Evolutionary conservation across 2,113 vertebrate genomes (phyloP), one percentile per base, ranked within the genome.

Genomic region (Chiloscyllium plagiosum): DNA sequence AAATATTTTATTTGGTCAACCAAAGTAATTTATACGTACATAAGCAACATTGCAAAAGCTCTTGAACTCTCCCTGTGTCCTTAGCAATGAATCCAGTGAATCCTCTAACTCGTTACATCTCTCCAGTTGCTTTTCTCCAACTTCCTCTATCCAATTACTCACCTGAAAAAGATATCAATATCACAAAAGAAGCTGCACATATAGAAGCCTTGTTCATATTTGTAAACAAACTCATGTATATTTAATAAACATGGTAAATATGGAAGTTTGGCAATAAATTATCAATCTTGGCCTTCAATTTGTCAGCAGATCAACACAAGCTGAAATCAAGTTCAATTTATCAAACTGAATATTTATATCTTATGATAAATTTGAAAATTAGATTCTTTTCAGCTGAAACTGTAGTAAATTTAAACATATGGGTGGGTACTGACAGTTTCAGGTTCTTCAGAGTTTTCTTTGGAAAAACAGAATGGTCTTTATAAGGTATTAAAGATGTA

Each of bases 141-240:
- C 98, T 72, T 98, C 97, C 97, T 98, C 97, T 0, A 99, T 97
- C 98, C 98, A 98, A 72, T 96, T 97, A 97, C 97, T 97, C 96
- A 98, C 97, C 98, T 99, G 95, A 17, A 33, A 93, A 93, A 66
- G 68, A 90, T 90, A 90, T 33, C 87, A 90, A 90, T 15, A 89
- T 52, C 52, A 33, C 52, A 70, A 10, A 68, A 15, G 42, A 70
- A 61, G 42, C 69, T 33, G 3, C 17, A 90, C 29, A 90, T 50
- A 50, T 24, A 66, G 37, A 69, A 50, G 42, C 66, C 29, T 24
- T 20, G 42, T 24, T 5, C 56, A 26, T 20, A 94, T 24, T 15
- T n/a, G 33, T 26, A 93, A 37, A 66, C 20, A 66, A 90, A 90
- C 26, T 52, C 12, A 90, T 33, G 26, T 29, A 17, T 12, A 90